Evolutionary conservation across 2,888 invertebrate species (phyloP).

Genomic region (Mactromeris polynyma): DNA sequence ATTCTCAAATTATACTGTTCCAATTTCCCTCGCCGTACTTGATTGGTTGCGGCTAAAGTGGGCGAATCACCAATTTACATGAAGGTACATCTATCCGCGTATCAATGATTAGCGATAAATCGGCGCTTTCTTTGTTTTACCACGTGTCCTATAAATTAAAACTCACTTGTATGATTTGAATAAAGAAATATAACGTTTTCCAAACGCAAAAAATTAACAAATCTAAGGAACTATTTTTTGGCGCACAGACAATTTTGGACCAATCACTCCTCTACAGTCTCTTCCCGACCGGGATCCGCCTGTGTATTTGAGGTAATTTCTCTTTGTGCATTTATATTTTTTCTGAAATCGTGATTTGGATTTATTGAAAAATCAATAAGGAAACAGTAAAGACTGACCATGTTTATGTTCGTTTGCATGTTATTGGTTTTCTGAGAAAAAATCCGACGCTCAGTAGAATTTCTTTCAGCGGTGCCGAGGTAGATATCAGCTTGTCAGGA

Average conservation of each 20-base stretch:
- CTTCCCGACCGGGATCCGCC: slow-evolving; percentile 9
- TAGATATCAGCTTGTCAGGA: not conserved
- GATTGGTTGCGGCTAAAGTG: not conserved
- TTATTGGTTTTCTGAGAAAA: not conserved
- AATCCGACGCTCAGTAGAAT: not conserved
- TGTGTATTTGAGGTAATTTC: slow-evolving; percentile 15
- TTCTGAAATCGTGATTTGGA: not conserved
- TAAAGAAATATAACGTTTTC: no score
- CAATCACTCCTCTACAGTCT: slow-evolving; percentile 25
- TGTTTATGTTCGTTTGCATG: not conserved
- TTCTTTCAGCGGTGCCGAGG: not conserved
- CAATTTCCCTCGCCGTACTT: not conserved
- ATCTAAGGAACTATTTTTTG: slow-evolving; percentile 20
- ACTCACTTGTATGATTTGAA: not conserved
- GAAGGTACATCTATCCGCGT: not conserved
- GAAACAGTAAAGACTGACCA: not conserved
- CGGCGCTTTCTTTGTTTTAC: not conserved
- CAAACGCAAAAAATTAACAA: not conserved
- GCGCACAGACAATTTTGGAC: slow-evolving; percentile 24
- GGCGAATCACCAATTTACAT: slow-evolving; percentile 17
- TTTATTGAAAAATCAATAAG: not conserved
- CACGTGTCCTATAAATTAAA: not conserved
- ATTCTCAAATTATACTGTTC: not conserved
- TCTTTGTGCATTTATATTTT: not conserved
- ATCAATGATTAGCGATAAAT: not conserved